Base-by-base conservation (phyloP, 2,797 vertebrate genomes). In the Pseudomugil gertrudae region DNA sequence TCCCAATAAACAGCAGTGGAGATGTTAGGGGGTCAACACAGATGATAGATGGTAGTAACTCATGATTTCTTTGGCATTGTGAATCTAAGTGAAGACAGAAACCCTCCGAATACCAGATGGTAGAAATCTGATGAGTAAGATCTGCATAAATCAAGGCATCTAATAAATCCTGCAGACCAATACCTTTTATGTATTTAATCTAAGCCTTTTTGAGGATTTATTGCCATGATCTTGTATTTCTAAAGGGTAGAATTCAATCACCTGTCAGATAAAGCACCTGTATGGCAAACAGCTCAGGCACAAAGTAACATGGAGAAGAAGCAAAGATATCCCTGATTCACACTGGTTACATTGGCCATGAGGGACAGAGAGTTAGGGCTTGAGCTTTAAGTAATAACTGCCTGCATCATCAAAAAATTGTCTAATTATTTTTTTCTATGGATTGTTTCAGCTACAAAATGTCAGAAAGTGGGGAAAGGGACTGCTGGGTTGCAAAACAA, bases 101-200 rank as follows among this genome's bases (percentile, higher is more conserved):
- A 27, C 55, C 56, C 23, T 48, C 58, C 51, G 55, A 78, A 80
- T n/a, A 55, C 65, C 65, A 33, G 61, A 47, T 69, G 74, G 63
- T n/a, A 56, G 52, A 74, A 80, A 79, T 81, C 29, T 83, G 72
- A 78, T 50, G 69, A 79, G 73, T 83, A 73, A 82, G 83, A 77
- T 72, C 79, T 79, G 54, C 73, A 80, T 81, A 70, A 84, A 89
- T 85, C 83, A 79, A 47, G n/a, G 73, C 58, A 69, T 57, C 63
- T 72, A 74, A 84, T 85, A 90, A 89, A 85, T 89, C 81, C 70
- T 61, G 29, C 26, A 35, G 51, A 57, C 48, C 64, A 70, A 78
- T 84, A 79, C 79, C 57, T 79, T 78, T 84, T 74, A 86, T 79
- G 69, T 56, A 76, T 80, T 58, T 63, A 55, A 83, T 57, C 72